Percentiles rank a stretch among this genome's conserved stretches.
Evolutionary conservation across 1,140 invertebrate species (phyloP).

Genomic region (Apocrypta bakeri): DNA sequence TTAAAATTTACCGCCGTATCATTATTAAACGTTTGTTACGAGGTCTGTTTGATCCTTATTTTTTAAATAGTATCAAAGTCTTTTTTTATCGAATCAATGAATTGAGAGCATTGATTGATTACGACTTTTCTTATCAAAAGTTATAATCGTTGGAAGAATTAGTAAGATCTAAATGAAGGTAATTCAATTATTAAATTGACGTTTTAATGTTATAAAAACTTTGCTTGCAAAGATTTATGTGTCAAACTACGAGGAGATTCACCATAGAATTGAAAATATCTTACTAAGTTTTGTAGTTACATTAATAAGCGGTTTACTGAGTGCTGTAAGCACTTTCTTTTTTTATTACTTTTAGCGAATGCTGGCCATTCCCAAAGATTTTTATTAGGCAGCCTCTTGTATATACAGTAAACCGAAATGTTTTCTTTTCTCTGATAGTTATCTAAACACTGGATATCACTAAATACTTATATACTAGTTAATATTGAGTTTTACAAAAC

Average conservation of each 20-base stretch:
- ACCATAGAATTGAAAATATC: background rate
- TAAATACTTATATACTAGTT: slow-evolving; percentile 17
- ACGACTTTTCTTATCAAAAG: background rate
- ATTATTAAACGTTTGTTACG: background rate
- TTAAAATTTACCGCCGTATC: background rate
- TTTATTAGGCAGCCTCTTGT: slow-evolving; percentile 41
- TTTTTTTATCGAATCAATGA: slow-evolving; percentile 48
- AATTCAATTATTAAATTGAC: background rate
- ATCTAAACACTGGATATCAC: slow-evolving; percentile 38
- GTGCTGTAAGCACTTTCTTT: slow-evolving; percentile 4
- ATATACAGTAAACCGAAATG: slow-evolving; percentile 27
- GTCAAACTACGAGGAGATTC: background rate
- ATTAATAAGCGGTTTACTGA: background rate
- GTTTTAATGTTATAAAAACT: slow-evolving; percentile 1
- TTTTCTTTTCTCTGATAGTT: slow-evolving; percentile 24
- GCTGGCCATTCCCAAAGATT: slow-evolving; percentile 65
- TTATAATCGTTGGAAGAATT: slow-evolving; percentile 47
- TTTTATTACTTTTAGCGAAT: slow-evolving; percentile 53
- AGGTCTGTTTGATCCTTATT: slow-evolving; percentile 17
- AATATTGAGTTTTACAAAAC: background rate
- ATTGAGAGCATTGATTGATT: slow-evolving; percentile 40
- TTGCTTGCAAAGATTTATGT: slow-evolving; percentile 3
- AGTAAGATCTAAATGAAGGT: background rate
- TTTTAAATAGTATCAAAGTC: slow-evolving; percentile 17
- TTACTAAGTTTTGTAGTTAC: background rate